Evolutionary conservation across 2,888 invertebrate species (phyloP).

Genomic region (Odontomyia ornata): DNA sequence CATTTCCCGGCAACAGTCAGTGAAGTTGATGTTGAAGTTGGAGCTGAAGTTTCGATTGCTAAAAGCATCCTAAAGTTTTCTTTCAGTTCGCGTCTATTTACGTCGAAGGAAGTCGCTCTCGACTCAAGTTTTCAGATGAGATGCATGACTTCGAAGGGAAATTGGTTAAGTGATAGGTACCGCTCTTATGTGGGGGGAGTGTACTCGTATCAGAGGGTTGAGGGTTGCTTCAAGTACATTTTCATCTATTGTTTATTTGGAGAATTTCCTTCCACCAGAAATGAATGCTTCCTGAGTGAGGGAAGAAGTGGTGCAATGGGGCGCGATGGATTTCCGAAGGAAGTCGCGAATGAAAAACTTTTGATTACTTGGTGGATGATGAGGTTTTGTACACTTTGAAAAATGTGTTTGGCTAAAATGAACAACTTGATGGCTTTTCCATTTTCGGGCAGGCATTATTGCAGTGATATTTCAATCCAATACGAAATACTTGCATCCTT

Average conservation of each 20-base stretch:
- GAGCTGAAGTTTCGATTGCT: no score
- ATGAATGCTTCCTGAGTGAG: background rate
- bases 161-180: no score
- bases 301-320: background rate
- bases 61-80: no score
- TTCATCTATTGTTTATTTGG: constrained; percentile 37
- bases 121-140: no score
- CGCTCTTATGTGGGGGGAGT: background rate
- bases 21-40: no score
- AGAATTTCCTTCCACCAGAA: constrained; percentile 20
- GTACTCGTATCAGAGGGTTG: background rate
- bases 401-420: constrained; percentile 21
- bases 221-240: constrained; percentile 3
- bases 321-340: background rate
- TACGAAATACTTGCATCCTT: no score
- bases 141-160: no score
- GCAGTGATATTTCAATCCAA: no score
- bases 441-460: no score
- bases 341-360: background rate
- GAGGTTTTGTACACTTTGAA: constrained; percentile 21
- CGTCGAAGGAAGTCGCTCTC: no score
- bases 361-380: constrained; percentile 7
- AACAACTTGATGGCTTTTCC: background rate
- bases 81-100: no score
- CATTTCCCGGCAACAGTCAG: background rate